Evolutionary conservation across 2,888 invertebrate genomes (phyloP).

Genomic region (Lucinisca nassula): DNA sequence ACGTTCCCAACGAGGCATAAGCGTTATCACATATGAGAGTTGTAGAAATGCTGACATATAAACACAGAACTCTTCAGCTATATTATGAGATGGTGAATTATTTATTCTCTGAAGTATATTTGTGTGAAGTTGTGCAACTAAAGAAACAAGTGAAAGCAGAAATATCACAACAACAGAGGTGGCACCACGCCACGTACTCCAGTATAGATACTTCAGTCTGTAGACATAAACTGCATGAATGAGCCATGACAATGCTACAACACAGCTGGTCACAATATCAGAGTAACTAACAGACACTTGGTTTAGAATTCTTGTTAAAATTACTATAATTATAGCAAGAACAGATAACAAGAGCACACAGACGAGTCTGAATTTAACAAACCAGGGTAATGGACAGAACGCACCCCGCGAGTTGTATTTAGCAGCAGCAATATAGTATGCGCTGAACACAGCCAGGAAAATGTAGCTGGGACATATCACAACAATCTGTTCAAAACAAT

Average conservation of each 20-base stretch:
- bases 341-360: slow-evolving; percentile 91
- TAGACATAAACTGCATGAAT: slow-evolving; percentile 93
- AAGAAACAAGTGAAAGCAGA: slow-evolving; percentile 91
- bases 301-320: slow-evolving; percentile 84
- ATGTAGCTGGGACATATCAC: slow-evolving; percentile 92
- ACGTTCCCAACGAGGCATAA: slow-evolving; percentile 90
- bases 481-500: slow-evolving; percentile 95
- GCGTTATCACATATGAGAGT: slow-evolving; percentile 91
- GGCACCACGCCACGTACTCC: slow-evolving; percentile 91
- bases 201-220: slow-evolving; percentile 90
- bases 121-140: slow-evolving; percentile 92
- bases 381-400: slow-evolving; percentile 85
- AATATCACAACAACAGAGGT: slow-evolving; percentile 91
- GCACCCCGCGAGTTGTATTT: slow-evolving; percentile 50
- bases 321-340: slow-evolving; percentile 91
- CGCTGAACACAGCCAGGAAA: slow-evolving; percentile 93
- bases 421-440: slow-evolving; percentile 93
- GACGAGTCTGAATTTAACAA: slow-evolving; percentile 74
- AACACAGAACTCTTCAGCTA: slow-evolving; percentile 78
- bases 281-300: slow-evolving; percentile 89
- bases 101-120: slow-evolving; percentile 88
- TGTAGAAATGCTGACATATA: slow-evolving; percentile 89
- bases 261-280: slow-evolving; percentile 92
- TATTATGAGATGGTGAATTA: slow-evolving; percentile 65
- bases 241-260: slow-evolving; percentile 94